Evolutionary conservation across 2,797 vertebrate genomes (phyloP), one percentile per base, ranked within the genome.

Genomic region (Aplochiton taeniatus): DNA sequence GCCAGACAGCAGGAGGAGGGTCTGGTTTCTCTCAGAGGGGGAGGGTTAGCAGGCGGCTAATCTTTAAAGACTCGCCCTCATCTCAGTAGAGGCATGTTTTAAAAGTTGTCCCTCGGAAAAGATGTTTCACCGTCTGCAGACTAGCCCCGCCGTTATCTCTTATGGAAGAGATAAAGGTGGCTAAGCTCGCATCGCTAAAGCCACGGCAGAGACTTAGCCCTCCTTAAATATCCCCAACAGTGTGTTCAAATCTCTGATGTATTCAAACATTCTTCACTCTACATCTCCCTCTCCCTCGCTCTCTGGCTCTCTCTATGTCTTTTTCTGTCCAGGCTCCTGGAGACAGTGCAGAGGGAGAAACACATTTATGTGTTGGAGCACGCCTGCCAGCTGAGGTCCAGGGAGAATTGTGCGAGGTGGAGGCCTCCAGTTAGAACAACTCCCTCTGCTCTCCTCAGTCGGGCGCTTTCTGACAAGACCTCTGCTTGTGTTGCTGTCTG

Each of bases 21-120:
- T 53, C 50, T 55, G 42, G 52, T 52, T 11, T 17, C 44, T 61
- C 20, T 54, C 31, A 60, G 49, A 17, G 10, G 12, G 43, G n/a
- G 58, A 9, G 10, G 12, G 9, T 20, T 41, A 46, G 18, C 17
- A 67, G 50, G 43, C 6, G 10, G 45, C 8, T 11, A 54, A 16
- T 61, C 48, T 51, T 60, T 61, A 47, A 52, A 19, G 42, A 17
- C 56, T 66, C 47, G 13, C 42, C 17, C 50, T 20, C 17, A 42
- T 60, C 47, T 43, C 41, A 11, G 43, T 47, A 41, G 64, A 17
- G 9, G 4, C 47, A 12, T 20, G 45, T 50, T 60, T 67, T 31
- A 52, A 59, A 59, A 20, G 18, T 41, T 50, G 58, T 47, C 58
- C 44, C 58, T 60, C 20, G 13, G 43, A 46, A 58, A 60, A 47